Conservation (phyloP, 1,140 invertebrate genomes). For the Saxidomus purpurata region DNA sequence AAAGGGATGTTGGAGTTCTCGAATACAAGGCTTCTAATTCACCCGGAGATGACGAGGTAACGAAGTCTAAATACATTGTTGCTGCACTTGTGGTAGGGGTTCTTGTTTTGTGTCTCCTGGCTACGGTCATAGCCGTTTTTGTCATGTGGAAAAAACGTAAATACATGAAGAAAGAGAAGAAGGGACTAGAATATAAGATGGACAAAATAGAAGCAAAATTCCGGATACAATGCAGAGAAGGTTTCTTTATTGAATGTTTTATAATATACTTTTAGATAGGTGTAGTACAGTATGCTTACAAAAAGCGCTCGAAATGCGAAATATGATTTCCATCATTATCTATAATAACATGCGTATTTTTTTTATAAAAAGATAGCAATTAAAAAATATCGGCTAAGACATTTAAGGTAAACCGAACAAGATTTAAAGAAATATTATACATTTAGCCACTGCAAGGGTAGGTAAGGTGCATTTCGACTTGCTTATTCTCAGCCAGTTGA, state of each 20-base stretch:
- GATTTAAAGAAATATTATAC: too few relatives aligned
- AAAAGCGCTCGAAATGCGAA: too few relatives aligned
- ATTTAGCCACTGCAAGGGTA: too few relatives aligned
- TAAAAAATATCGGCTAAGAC: too few relatives aligned
- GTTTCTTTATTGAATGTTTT: not conserved
- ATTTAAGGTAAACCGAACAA: too few relatives aligned
- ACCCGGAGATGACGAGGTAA: not conserved
- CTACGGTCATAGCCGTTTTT: not conserved
- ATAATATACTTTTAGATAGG: too few relatives aligned
- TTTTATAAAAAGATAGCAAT: too few relatives aligned
- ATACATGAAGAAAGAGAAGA: conserved; percentile 8
- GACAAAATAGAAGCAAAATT: conserved; percentile 49
- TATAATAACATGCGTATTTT: too few relatives aligned
- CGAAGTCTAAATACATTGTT: not conserved
- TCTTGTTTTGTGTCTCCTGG: not conserved
- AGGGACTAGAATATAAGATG: conserved; percentile 30
- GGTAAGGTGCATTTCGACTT: too few relatives aligned
- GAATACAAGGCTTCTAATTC: not conserved
- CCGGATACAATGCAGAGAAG: conserved; percentile 63
- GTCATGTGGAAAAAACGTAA: conserved; percentile 14
- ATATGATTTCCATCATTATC: too few relatives aligned
- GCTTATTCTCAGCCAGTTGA: too few relatives aligned
- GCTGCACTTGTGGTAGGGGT: not conserved
- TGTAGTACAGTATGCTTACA: too few relatives aligned
- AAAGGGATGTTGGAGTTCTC: not conserved